Conservation (phyloP, 2,888 invertebrate species). For the Melangyna quadrimaculata region DNA sequence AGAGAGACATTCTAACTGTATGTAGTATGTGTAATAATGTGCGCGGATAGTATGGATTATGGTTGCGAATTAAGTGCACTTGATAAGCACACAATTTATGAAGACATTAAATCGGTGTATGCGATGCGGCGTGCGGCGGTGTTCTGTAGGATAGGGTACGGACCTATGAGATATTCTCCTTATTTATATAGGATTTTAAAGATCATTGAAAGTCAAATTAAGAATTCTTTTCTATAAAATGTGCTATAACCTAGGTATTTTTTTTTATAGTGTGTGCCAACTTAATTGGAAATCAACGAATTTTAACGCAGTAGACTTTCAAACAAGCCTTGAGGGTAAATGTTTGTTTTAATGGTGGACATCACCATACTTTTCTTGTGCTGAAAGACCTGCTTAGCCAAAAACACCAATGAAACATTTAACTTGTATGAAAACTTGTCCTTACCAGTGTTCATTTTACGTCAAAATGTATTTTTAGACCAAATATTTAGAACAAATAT, state of each 20-base stretch:
- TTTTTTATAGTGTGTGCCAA: too few relatives aligned
- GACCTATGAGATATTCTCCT: neutral
- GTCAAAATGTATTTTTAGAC: neutral
- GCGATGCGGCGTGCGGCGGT: neutral
- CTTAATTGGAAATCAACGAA: too few relatives aligned
- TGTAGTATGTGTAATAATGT: too few relatives aligned
- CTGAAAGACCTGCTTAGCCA: too few relatives aligned
- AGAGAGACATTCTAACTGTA: slow-evolving; percentile 25
- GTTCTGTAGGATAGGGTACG: neutral
- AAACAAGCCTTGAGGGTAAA: too few relatives aligned
- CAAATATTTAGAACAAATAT: neutral
- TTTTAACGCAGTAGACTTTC: too few relatives aligned
- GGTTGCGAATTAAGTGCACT: slow-evolving; percentile 33
- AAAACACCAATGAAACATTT: too few relatives aligned
- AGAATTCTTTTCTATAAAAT: too few relatives aligned
- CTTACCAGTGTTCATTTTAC: neutral
- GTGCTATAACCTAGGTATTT: too few relatives aligned
- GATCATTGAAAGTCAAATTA: too few relatives aligned
- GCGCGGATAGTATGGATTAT: neutral
- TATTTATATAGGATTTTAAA: neutral
- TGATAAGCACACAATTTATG: slow-evolving; percentile 20
- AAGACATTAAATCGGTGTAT: slow-evolving; percentile 3
- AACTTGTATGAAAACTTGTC: neutral
- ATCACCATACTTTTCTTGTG: too few relatives aligned
- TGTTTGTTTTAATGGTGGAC: too few relatives aligned